phyloP scores from a whole-genome alignment of 2,113 vertebrate species.

The Pantherophis guttatus region DNA sequence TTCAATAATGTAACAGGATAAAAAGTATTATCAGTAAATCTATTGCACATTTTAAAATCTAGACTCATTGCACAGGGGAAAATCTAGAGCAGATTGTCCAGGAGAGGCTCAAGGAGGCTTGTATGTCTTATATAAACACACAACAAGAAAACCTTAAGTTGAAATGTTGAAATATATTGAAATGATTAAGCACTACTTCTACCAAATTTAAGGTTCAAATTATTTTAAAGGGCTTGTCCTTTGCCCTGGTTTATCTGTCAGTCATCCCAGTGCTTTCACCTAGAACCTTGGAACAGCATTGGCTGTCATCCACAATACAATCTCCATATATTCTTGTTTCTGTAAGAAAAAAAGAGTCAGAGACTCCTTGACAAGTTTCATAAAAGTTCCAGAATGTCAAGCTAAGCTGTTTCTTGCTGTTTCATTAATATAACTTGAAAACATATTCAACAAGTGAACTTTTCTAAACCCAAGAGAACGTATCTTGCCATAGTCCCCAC shows the following conservation, averaged over 20 bases:
- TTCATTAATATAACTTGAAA: background rate
- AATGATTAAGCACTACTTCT: background rate
- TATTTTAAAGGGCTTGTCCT: background rate
- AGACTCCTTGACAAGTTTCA: background rate
- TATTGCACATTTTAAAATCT: background rate
- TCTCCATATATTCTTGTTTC: background rate
- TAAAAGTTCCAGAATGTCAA: background rate
- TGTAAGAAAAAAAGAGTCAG: background rate
- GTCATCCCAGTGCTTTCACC: background rate
- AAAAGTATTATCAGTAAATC: background rate
- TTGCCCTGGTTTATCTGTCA: background rate
- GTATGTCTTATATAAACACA: background rate
- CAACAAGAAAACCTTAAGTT: background rate
- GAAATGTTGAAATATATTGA: background rate
- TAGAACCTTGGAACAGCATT: background rate
- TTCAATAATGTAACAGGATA: background rate
- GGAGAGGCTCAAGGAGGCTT: background rate
- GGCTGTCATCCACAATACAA: background rate
- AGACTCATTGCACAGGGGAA: background rate
- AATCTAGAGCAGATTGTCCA: background rate
- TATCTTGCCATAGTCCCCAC: background rate
- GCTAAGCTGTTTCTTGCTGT: background rate
- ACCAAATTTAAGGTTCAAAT: background rate
- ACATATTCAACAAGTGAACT: background rate
- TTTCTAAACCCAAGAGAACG: background rate